Percentiles rank a stretch among this genome's conserved stretches.
Conservation (phyloP, 1,140 invertebrate genomes). For the Physella acuta region DNA sequence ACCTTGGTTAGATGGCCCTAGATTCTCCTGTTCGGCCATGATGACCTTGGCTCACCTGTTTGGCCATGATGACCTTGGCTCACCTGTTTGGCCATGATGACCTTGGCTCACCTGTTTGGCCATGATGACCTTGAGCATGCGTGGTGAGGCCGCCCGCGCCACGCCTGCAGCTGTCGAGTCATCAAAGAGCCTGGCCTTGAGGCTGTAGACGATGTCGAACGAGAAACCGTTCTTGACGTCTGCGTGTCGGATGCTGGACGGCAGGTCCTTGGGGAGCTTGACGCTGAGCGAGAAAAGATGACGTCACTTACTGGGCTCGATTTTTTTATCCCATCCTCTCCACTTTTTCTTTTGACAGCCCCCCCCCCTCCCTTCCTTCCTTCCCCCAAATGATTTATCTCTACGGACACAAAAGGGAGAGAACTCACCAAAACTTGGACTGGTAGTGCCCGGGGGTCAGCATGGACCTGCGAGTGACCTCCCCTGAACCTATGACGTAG, state of each 20-base stretch:
- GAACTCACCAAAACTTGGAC: slow-evolving; percentile 45
- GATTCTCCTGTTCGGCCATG: no score
- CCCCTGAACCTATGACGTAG: slow-evolving; percentile 42
- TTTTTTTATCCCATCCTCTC: no score
- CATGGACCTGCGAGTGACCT: slow-evolving; percentile 39
- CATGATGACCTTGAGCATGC: slow-evolving; percentile 31
- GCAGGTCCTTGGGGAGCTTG: slow-evolving; percentile 41
- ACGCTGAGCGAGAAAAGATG: neutral
- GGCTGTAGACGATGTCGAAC: slow-evolving; percentile 42
- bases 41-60: no score
- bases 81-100: slow-evolving; percentile 30
- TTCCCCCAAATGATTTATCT: no score
- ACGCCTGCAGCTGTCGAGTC: slow-evolving; percentile 24
- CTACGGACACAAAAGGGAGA: no score
- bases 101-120: slow-evolving; percentile 29
- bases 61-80: no score
- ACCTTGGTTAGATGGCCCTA: no score
- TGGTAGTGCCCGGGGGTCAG: slow-evolving; percentile 50
- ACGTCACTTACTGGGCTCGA: no score
- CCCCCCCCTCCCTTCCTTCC: no score
- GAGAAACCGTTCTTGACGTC: slow-evolving; percentile 39
- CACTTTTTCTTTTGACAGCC: no score
- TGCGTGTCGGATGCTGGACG: slow-evolving; percentile 39
- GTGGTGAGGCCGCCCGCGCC: neutral
- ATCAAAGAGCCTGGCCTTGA: slow-evolving; percentile 46